A percentile compares a stretch with the other conserved stretches of the same genome.
phyloP scores from a whole-genome alignment of 2,888 invertebrate species.

The Lasioglossum pauxillum region DNA sequence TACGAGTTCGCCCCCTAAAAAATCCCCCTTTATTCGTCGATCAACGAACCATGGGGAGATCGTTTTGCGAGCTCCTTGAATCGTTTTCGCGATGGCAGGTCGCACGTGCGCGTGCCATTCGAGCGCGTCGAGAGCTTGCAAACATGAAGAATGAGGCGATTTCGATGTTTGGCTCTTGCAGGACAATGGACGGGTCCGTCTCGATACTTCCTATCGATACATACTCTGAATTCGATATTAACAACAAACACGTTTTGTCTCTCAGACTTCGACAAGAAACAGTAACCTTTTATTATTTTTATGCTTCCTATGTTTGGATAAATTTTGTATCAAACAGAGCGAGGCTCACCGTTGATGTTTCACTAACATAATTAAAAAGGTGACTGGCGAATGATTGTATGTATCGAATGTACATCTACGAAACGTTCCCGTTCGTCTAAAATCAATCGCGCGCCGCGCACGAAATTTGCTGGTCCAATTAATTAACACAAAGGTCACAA shows the following conservation, averaged over 20 bases:
- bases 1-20: conserved; percentile 27
- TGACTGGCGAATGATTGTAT: not conserved
- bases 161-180: not conserved
- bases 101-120: conserved; percentile 67
- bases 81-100: conserved; percentile 42
- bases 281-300: not conserved
- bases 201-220: not conserved
- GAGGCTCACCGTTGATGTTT: not conserved
- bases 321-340: not conserved
- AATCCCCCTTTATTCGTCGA: conserved; percentile 50
- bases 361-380: not conserved
- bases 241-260: not conserved
- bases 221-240: not conserved
- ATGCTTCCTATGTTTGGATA: not conserved
- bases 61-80: conserved; percentile 51
- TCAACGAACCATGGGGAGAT: conserved; percentile 42
- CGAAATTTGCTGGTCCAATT: not conserved
- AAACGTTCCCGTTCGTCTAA: not conserved
- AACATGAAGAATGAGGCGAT: not conserved
- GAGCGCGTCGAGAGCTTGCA: conserved; percentile 23
- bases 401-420: not conserved
- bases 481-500: not conserved
- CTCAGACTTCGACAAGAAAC: not conserved
- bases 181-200: not conserved
- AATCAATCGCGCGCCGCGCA: not conserved